Base-by-base conservation (phyloP, 1,140 invertebrate genomes). In the Drosophila micromelanica region DNA sequence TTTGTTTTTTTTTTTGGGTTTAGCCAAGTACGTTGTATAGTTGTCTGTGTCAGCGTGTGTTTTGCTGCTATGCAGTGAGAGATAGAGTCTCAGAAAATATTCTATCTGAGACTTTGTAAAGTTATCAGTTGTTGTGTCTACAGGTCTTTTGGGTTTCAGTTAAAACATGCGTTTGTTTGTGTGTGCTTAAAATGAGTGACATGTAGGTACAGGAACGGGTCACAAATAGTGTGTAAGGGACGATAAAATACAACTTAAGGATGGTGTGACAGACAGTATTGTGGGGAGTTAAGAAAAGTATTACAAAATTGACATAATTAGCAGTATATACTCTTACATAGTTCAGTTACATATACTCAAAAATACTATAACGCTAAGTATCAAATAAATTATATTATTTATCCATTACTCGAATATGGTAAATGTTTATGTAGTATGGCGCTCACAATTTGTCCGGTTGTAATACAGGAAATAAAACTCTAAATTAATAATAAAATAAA, bases 131-230 rank as follows among this genome's bases (percentile, higher is more conserved):
- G 51, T 51, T 46, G 32, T 46, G 61, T 63, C 54, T 57, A 62
- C 72, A 59, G 79, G 71, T 81, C 59, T 38, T 77, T 32, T 35
- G 62, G 57, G 52, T 59, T 49, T 54, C 15, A 55, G 43, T 61
- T 62, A 35, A 35, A 49, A 15, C 35, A 45, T 71, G 43, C 17
- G 52, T 27, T n/a, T 32, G n/a, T 35, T 27, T 57, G 11, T 32
- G 15, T 59, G 13, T 11, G 61, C 69, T 62, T 78, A 72, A 61
- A 86, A 74, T 74, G 48, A 80, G 65, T 82, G 79, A 72, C 61
- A 68, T 70, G 43, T 69, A 84, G 80, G 71, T 73, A 84, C 80
- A 85, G 80, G 80, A 85, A 85, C 80, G 76, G 81, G 84, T 73
- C 73, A 62, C 67, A 49, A 68, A 51, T 61, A 55, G 57, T 54